A percentile compares a stretch with the other conserved stretches of the same genome.
phyloP scores from a whole-genome alignment of 2,888 invertebrate genomes.

The Meghimatium bilineatum region DNA sequence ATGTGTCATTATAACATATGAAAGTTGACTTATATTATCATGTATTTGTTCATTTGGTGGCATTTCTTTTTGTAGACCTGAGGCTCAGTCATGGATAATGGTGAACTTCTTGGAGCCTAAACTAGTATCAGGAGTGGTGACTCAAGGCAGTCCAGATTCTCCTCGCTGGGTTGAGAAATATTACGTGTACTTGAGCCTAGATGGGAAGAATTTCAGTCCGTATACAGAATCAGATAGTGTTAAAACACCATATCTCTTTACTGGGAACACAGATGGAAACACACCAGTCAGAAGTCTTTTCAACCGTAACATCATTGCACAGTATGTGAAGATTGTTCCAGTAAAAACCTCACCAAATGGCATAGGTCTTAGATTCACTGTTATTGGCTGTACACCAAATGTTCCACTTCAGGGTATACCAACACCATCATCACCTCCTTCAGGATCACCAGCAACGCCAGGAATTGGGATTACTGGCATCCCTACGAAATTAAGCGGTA shows the following conservation, averaged over 20 bases:
- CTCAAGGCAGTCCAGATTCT: constrained; percentile 62
- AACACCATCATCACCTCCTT: constrained; percentile 15
- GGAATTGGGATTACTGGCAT: constrained; percentile 23
- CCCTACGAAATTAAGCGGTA: constrained; percentile 27
- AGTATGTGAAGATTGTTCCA: constrained; percentile 63
- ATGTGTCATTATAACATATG: neutral
- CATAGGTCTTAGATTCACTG: constrained; percentile 61
- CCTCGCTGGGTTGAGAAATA: constrained; percentile 62
- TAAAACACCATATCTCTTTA: constrained; percentile 56
- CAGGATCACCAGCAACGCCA: constrained; percentile 10
- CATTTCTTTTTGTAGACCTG: constrained; percentile 7
- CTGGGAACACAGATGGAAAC: constrained; percentile 57
- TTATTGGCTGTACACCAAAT: constrained; percentile 67
- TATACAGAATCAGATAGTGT: constrained; percentile 60
- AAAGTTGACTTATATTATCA: neutral
- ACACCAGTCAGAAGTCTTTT: constrained; percentile 62
- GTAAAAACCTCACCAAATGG: constrained; percentile 54
- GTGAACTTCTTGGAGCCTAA: constrained; percentile 63
- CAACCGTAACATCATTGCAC: constrained; percentile 65
- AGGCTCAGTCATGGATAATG: constrained; percentile 58
- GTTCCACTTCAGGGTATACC: constrained; percentile 10
- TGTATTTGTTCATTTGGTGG: neutral
- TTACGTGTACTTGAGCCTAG: constrained; percentile 60
- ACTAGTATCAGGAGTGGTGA: constrained; percentile 64
- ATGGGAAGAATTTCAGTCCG: constrained; percentile 62